Evolutionary conservation across 1,140 invertebrate species (phyloP).

Genomic region (Hyles euphorbiae): DNA sequence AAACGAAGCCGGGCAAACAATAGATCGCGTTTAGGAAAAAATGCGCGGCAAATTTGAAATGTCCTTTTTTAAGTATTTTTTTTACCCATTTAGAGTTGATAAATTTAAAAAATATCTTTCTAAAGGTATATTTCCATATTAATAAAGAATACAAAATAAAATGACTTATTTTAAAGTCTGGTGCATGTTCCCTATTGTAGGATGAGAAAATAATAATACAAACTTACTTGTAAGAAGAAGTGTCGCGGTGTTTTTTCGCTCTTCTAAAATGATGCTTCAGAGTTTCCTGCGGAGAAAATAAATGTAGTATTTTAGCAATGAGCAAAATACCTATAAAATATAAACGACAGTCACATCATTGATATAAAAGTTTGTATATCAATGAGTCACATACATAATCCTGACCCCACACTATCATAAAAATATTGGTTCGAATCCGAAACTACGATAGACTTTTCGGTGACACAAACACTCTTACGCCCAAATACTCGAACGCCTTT

Average conservation of each 20-base stretch:
- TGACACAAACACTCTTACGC: no score
- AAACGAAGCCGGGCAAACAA: no score
- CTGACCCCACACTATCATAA: neutral
- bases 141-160: neutral
- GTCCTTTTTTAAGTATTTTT: no score
- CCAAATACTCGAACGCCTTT: no score
- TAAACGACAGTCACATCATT: no score
- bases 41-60: no score
- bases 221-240: conserved; percentile 43
- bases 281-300: conserved; percentile 38
- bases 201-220: neutral
- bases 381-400: neutral
- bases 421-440: no score
- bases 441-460: no score
- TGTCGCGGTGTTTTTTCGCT: conserved; percentile 43
- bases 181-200: neutral
- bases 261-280: conserved; percentile 47
- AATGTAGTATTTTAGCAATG: neutral
- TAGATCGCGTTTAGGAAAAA: no score
- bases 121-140: no score
- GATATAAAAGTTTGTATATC: neutral
- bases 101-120: no score
- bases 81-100: no score
- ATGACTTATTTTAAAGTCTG: neutral
- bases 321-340: neutral